phyloP scores from a whole-genome alignment of 2,113 vertebrate genomes.

The Halichoerus grypus region DNA sequence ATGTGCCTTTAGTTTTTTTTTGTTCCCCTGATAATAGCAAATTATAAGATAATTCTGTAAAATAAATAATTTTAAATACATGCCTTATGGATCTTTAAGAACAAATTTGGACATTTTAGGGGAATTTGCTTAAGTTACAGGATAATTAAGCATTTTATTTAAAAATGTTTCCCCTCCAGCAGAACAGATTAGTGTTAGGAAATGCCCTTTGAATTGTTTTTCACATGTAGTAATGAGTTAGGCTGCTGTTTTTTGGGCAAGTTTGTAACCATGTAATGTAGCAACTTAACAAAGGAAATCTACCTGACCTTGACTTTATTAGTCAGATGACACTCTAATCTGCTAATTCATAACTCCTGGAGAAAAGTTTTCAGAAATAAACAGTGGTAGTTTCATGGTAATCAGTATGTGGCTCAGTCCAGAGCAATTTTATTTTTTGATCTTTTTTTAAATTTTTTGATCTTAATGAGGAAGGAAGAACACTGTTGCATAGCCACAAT shows the following conservation, averaged over 20 bases:
- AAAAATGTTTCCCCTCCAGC: neutral
- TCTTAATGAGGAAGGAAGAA: conserved; percentile 14
- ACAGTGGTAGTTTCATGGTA: neutral
- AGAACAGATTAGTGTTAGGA: neutral
- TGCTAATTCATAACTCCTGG: neutral
- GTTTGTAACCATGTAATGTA: neutral
- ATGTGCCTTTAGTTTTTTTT: neutral
- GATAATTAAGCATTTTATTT: conserved; percentile 39
- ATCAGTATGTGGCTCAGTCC: neutral
- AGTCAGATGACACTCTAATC: conserved; percentile 16
- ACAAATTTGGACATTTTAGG: neutral
- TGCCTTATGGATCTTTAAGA: neutral
- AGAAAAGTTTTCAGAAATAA: conserved; percentile 40
- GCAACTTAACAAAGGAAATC: neutral
- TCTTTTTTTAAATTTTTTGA: neutral
- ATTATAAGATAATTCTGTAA: conserved; percentile 18
- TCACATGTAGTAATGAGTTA: neutral
- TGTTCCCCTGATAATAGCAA: conserved; percentile 14
- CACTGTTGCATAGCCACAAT: neutral
- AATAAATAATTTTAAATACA: conserved; percentile 33
- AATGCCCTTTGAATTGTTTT: conserved; percentile 25
- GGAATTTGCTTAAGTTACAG: neutral
- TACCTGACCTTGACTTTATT: conserved; percentile 37
- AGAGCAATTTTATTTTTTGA: neutral
- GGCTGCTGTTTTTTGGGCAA: neutral